Conservation (phyloP, 1,140 invertebrate species). For the Conus betulinus region DNA sequence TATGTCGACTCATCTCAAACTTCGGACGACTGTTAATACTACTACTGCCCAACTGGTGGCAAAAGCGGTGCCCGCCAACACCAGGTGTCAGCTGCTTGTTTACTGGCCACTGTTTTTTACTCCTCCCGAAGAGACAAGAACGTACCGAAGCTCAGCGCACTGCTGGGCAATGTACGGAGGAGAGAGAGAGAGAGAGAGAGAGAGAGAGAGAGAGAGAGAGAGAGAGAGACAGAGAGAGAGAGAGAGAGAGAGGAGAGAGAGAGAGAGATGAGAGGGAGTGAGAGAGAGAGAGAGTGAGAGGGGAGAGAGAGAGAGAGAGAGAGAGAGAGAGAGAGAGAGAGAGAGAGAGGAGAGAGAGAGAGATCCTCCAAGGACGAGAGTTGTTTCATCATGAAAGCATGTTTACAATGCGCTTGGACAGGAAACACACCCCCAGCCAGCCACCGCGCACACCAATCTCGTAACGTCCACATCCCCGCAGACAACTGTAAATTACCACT, state of each 20-base stretch:
- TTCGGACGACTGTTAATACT: background rate
- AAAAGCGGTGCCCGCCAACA: background rate
- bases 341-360: background rate
- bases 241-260: no score
- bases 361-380: background rate
- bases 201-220: constrained; percentile 19
- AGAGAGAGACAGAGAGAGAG: background rate
- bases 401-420: no score
- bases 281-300: constrained; percentile 17
- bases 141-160: background rate
- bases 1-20: background rate
- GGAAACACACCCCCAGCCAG: no score
- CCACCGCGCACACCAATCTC: no score
- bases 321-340: constrained; percentile 8
- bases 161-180: background rate
- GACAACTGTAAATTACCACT: no score
- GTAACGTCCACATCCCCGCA: no score
- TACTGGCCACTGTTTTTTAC: no score
- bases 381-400: no score
- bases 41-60: background rate
- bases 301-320: background rate
- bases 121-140: background rate
- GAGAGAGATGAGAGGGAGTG: constrained; percentile 26
- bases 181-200: background rate
- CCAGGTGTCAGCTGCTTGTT: background rate